Evolutionary conservation across 2,888 invertebrate genomes (phyloP), one percentile per base, ranked within the genome.

Genomic region (Ectemnius cavifrons): DNA sequence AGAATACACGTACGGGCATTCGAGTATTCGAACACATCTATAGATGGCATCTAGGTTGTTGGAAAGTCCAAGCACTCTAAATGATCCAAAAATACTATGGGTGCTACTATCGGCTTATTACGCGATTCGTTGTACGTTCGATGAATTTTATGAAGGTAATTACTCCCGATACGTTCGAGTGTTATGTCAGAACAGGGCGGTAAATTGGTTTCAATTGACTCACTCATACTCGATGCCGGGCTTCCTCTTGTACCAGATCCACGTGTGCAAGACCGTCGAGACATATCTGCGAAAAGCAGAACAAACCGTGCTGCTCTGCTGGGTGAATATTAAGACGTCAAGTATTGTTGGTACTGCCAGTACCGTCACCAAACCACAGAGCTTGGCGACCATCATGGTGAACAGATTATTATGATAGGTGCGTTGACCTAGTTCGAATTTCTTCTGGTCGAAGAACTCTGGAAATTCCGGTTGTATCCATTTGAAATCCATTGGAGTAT

Each of bases 221-320:
- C 71, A 90, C 90, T 87, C 84, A 28, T 78, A 74, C 37, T 86
- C 75, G 60, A 81, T 75, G 5, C 64, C 72, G 11, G 90, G 93
- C 66, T 95, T 94, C 45, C 94, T 91, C 71, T 94, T 93, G 88
- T 97, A 97, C 98, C 98, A 98, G 3, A 94, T 90, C 16, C 94
- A 90, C 71, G 95, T 94, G 86, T 97, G 97, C 3, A 95, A 92
- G 57, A 96, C 91, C 0, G 98, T 98, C 5, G 95, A 93, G 8
- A 96, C 90, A 88, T 98, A 98, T 83, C 98, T 92, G 75, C 92
- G 93, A 90, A 96, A 96, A 0, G 97, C 95, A 0, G 94, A 93
- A 62, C 92, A 90, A 0, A 93, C 90, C 1, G 93, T 94, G 64
- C 93, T 93, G 28, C 96, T 96, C 85, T 94, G 94, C 28, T 94